These are phyloP conservation scores for Oryctes rhinoceros DNA, from an alignment of 1,140 invertebrate genomes.

Conservation along the genomic window DNA sequence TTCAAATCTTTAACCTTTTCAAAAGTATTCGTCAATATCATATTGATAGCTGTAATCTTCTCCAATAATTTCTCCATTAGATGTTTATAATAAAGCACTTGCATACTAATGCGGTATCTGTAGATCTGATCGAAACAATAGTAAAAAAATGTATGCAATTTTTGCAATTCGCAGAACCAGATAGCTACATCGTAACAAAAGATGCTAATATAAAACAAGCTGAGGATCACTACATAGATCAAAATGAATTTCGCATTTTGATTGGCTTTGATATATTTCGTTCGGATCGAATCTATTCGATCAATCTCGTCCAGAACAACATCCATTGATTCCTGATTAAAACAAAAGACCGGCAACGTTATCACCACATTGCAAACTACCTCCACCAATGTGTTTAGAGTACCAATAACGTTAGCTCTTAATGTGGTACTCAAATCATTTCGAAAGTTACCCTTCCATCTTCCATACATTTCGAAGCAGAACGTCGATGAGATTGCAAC, in stretches of 20 bases:
- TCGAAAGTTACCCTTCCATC: not conserved
- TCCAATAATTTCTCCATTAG: not conserved
- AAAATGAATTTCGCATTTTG: too few species aligned
- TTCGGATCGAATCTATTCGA: too few species aligned
- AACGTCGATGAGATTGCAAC: not conserved
- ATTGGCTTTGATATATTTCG: too few species aligned
- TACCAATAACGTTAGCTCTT: not conserved
- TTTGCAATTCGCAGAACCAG: too few species aligned
- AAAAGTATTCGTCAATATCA: not conserved
- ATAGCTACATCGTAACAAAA: too few species aligned
- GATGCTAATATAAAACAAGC: too few species aligned
- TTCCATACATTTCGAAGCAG: not conserved
- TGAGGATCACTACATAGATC: too few species aligned
- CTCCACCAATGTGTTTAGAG: not conserved
- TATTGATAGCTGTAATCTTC: not conserved
- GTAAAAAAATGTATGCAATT: not conserved
- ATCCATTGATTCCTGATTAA: not conserved
- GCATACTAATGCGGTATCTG: not conserved
- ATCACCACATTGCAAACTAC: not conserved
- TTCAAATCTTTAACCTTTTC: not conserved
- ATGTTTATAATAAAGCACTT: not conserved
- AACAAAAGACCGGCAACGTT: not conserved
- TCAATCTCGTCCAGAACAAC: too few species aligned
- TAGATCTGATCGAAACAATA: not conserved
- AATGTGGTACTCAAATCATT: not conserved